Base-by-base conservation (phyloP, 37 sponge, comb jelly and placozoan species). In the Agelas oroides region DNA sequence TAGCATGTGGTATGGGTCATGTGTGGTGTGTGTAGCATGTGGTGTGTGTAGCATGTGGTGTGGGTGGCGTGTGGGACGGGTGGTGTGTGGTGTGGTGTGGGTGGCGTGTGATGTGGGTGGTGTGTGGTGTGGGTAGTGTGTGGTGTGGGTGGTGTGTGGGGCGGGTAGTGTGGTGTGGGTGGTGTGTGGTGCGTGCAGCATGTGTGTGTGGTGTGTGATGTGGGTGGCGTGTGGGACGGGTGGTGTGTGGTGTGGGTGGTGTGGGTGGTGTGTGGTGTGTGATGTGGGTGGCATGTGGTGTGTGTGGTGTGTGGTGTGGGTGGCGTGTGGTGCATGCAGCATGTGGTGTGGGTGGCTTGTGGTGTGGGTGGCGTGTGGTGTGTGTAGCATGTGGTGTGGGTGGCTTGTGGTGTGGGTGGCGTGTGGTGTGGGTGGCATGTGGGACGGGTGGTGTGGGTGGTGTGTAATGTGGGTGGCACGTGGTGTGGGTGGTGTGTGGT, bases 221-320 rank as follows among this genome's bases (percentile, higher is more conserved):
- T 12, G 14, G n/a, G 23, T 14, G 36, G 24, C 0, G 32, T n/a
- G n/a, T n/a, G n/a, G n/a, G n/a, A n/a, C n/a, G n/a, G n/a, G n/a
- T n/a, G n/a, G n/a, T 88, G 56, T 15, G 37, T 14, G 14, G 41
- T 1, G 31, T 18, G 18, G 8, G 6, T 12, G 3, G 46, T 12
- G 46, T 46, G 46, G 5, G 28, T 62, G 64, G 2, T n/a, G n/a
- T n/a, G 64, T 30, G 64, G 46, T 46, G 46, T 46, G 46, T 46
- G 46, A 12, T 25, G 27, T 23, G 62, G 5, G 27, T 23, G 53
- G 19, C 5, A 5, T 71, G 23, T 23, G 18, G 74, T 52, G 74
- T 73, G 54, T 73, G 55, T 36, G 37, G 55, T 39, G 52, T 52
- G 28, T 73, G 27, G 74, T 36, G 74, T 53, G 62, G 3, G 62